Base-by-base conservation (phyloP, 2,888 invertebrate species). In the Volucella inflata region DNA sequence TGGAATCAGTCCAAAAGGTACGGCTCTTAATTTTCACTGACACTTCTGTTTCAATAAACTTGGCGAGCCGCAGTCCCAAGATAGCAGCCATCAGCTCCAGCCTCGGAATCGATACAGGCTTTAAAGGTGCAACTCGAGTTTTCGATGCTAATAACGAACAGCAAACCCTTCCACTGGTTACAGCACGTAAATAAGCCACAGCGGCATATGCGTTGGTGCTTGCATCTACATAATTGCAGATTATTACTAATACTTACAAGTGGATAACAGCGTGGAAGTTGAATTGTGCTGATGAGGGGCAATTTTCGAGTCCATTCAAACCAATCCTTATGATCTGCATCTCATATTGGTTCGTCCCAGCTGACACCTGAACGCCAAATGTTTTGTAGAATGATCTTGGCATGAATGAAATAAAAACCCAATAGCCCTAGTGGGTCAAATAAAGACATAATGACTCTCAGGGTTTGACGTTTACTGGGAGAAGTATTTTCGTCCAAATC, bases 1-100 rank as follows among this genome's bases (percentile, higher is more conserved):
- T 21, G 21, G 21, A 21, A 21, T 21, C 21, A 21, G 21, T 21
- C 21, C 21, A 21, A 21, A 21, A 21, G 21, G 21, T 21, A 21
- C 2, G 21, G 21, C 21, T 21, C 21, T 21, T 21, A 21, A 21
- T 21, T 2, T 21, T 21, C 21, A 21, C 21, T 21, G 21, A 21
- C 21, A 21, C 21, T 21, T 21, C 21, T 2, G 21, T 21, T 21
- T 21, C 21, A 21, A 21, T 21, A 10, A 68, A 44, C 14, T 40
- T 68, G 8, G 48, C 48, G 30, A 71, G 38, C n/a, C 62, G 46
- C 21, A 62, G 11, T 11, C 59, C 50, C 21, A 65, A 12, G 9
- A 76, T 30, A 38, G 60, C 60, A 2, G 68, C 67, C 50, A 59
- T 50, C 10, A 81, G 68, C 50, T 76, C 75, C 53, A 81, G 40